Base-by-base conservation (phyloP, 2,888 invertebrate genomes). In the Watsonalla cultraria region DNA sequence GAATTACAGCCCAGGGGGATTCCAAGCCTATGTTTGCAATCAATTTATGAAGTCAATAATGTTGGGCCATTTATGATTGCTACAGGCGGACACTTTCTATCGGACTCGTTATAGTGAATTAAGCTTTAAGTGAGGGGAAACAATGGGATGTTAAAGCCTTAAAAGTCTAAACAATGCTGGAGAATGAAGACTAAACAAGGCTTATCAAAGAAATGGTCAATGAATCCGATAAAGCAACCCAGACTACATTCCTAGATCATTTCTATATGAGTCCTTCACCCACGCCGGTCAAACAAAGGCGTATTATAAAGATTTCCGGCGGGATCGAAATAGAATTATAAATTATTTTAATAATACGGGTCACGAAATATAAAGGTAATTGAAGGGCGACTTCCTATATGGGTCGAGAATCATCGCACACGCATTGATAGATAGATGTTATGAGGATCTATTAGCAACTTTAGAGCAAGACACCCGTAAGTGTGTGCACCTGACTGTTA, bases 321-420 rank as follows among this genome's bases (percentile, higher is more conserved):
- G 58, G 57, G 64, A 63, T 64, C 59, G 54, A 67, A 72, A 69
- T 65, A 66, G 72, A 74, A 72, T 72, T 70, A 72, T 70, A 69
- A 72, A 72, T 63, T 65, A 68, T 69, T 70, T 76, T 78, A 78
- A 80, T 80, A 78, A 77, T 60, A 64, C 57, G 61, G 48, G 66
- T 66, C 33, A 47, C 24, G 4, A 24, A 24, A 24, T 24, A 24
- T 24, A 24, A 24, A 24, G 24, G 24, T 24, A 24, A 24, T 24
- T 24, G 24, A 24, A 24, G 24, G 24, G 24, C 24, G 24, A 24
- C 24, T 24, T 24, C 24, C 24, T 24, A 24, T 4, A 24, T 24
- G 1, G 24, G 1, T 24, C 24, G 24, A 24, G 24, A 24, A 24
- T 24, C 24, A 24, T 24, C 4, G 24, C 24, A 24, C 1, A 24